Percentiles rank a stretch among this genome's conserved stretches.
Evolutionary conservation across 2,113 vertebrate species (phyloP).

Genomic region (Octodon degus): DNA sequence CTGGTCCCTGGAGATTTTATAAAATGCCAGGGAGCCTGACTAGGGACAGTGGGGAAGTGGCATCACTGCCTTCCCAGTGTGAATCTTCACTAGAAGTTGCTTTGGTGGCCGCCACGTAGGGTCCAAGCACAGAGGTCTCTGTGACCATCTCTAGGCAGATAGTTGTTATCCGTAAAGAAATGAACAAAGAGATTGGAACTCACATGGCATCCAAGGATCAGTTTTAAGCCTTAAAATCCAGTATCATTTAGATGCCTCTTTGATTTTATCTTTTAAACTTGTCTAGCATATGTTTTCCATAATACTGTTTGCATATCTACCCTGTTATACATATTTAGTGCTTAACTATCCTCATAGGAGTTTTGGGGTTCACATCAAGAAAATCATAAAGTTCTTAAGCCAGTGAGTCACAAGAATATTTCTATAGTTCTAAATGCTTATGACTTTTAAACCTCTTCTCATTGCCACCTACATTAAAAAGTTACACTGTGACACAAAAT

Average conservation of each 20-base stretch:
- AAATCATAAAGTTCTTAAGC: background rate
- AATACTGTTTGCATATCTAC: background rate
- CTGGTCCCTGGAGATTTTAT: background rate
- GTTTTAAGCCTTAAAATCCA: conserved; percentile 47
- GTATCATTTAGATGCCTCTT: background rate
- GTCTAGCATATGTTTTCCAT: background rate
- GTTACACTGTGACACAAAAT: background rate
- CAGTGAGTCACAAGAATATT: conserved; percentile 18
- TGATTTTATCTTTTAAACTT: conserved; percentile 51
- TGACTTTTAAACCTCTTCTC: conserved; percentile 42
- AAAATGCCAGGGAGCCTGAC: background rate
- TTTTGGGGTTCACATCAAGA: conserved; percentile 10
- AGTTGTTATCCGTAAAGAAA: background rate
- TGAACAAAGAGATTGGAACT: conserved; percentile 5
- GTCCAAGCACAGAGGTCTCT: background rate
- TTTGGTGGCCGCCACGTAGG: background rate
- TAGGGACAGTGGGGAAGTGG: background rate
- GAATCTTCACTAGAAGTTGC: background rate
- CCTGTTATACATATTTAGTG: conserved; percentile 32
- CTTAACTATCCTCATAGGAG: background rate
- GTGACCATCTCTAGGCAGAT: background rate
- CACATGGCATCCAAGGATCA: background rate
- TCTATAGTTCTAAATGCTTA: background rate
- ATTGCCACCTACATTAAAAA: background rate
- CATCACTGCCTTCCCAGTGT: background rate